Evolutionary conservation across 2,113 vertebrate species (phyloP).

Genomic region (Ellobius talpinus): DNA sequence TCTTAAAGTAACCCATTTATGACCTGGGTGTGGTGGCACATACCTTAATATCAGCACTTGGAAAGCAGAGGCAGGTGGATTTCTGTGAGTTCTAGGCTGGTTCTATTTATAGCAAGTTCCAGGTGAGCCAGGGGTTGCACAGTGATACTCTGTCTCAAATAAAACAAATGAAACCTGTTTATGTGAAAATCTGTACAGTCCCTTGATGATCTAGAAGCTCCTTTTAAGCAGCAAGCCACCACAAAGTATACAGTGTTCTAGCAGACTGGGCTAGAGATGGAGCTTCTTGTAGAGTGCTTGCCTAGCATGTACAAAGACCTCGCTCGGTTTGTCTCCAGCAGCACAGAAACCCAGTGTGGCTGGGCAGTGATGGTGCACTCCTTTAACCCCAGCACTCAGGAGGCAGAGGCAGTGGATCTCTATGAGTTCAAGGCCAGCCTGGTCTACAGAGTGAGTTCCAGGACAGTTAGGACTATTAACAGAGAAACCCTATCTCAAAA

Average conservation of each 20-base stretch:
- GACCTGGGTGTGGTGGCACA: not conserved
- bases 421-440: too few species aligned
- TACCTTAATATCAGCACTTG: not conserved
- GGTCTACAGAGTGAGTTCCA: too few species aligned
- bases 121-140: not conserved
- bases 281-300: not conserved
- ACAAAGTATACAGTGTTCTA: not conserved
- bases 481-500: too few species aligned
- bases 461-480: too few species aligned
- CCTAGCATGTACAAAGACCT: not conserved
- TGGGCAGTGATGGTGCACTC: too few species aligned
- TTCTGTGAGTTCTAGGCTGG: not conserved
- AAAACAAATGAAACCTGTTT: not conserved
- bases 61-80: not conserved
- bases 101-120: not conserved
- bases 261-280: not conserved
- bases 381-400: too few species aligned
- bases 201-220: not conserved
- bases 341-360: not conserved
- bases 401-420: too few species aligned
- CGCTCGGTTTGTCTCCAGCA: not conserved
- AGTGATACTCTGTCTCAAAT: not conserved
- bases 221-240: not conserved
- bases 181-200: not conserved
- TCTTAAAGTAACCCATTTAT: not conserved